A percentile compares a stretch with the other conserved stretches of the same genome.
phyloP scores from a whole-genome alignment of 2,797 vertebrate genomes.

The Podarcis siculus region DNA sequence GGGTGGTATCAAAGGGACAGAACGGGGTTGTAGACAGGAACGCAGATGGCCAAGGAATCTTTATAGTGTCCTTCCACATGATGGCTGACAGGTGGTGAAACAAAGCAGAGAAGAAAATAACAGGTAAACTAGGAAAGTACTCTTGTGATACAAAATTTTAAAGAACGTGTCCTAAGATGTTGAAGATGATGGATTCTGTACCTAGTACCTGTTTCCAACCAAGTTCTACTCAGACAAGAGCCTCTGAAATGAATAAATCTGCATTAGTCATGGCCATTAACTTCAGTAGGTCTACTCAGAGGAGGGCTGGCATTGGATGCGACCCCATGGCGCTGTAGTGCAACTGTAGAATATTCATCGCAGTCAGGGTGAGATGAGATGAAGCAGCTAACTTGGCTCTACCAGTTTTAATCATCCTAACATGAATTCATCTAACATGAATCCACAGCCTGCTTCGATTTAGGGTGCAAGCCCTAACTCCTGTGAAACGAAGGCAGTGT shows the following conservation, averaged over 20 bases:
- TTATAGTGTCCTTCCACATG: background rate
- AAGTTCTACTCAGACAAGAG: too few relatives aligned
- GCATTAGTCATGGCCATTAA: too few relatives aligned
- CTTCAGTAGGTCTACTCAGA: too few relatives aligned
- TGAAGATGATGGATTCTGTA: too few relatives aligned
- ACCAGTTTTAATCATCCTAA: background rate
- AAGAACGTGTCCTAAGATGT: background rate
- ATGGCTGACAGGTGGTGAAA: background rate
- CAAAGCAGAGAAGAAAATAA: too few relatives aligned
- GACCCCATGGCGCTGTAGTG: too few relatives aligned
- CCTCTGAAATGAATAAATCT: too few relatives aligned
- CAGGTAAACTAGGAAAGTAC: background rate
- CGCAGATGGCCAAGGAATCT: background rate
- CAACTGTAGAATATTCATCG: background rate
- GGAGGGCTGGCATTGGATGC: too few relatives aligned
- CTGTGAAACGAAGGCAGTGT: background rate
- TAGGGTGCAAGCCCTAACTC: background rate
- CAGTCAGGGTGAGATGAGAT: background rate
- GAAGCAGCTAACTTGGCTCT: too few relatives aligned
- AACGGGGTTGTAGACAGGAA: background rate
- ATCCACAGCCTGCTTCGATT: background rate
- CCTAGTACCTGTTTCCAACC: background rate
- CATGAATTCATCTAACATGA: too few relatives aligned
- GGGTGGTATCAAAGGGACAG: background rate
- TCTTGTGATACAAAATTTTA: too few relatives aligned